These are phyloP conservation scores for Gymnodraco acuticeps DNA, from an alignment of 2,797 vertebrate genomes.

Conservation along the genomic window DNA sequence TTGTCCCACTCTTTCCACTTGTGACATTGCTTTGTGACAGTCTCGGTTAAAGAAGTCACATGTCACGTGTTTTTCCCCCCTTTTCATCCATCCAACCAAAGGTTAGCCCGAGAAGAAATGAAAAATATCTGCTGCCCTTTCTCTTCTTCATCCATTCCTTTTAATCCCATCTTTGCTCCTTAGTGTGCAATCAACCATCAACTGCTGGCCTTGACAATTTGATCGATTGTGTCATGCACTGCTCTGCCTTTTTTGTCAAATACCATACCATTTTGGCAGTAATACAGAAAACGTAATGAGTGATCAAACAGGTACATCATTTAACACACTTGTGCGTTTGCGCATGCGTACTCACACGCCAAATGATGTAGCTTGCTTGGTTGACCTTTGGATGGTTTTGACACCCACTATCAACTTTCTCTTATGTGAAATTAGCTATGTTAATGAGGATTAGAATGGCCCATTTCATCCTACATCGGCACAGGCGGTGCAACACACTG, in stretches of 20 bases:
- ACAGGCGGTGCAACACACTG: slow-evolving; percentile 64
- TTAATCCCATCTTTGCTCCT: not conserved
- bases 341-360: not conserved
- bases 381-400: slow-evolving; percentile 72
- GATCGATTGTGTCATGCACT: slow-evolving; percentile 1
- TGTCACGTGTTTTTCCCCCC: slow-evolving; percentile 38
- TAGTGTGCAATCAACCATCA: not conserved
- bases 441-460: slow-evolving; percentile 78
- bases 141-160: slow-evolving; percentile 15
- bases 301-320: slow-evolving; percentile 14
- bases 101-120: slow-evolving; percentile 26
- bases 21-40: slow-evolving; percentile 43
- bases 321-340: not conserved
- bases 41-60: slow-evolving; percentile 39
- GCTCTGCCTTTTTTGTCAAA: slow-evolving; percentile 16
- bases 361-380: slow-evolving; percentile 43
- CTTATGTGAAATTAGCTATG: slow-evolving; percentile 77
- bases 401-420: slow-evolving; percentile 71
- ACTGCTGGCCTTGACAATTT: slow-evolving; percentile 27
- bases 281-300: not conserved
- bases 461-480: slow-evolving; percentile 74
- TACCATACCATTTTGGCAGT: not conserved
- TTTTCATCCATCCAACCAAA: slow-evolving; percentile 48
- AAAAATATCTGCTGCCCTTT: slow-evolving; percentile 35
- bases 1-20: slow-evolving; percentile 25